Evolutionary conservation across 2,888 invertebrate species (phyloP).

Genomic region (Eupithecia insigniata): DNA sequence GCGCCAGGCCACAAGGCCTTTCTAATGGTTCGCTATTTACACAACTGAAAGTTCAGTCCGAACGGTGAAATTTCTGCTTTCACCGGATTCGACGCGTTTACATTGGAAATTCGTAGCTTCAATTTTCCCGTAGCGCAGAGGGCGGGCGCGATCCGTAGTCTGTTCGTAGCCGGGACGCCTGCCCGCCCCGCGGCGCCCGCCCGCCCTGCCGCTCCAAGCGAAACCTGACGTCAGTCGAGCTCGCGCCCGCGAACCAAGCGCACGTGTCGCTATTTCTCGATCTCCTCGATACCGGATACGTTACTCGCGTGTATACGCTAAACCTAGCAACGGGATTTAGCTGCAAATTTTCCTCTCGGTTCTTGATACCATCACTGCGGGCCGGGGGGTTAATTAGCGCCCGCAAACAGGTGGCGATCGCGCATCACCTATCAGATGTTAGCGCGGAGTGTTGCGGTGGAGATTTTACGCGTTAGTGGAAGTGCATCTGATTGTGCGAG

Average conservation of each 20-base stretch:
- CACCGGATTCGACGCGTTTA: constrained; percentile 54
- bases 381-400: constrained; percentile 44
- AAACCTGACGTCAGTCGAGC: constrained; percentile 74
- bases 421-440: constrained; percentile 67
- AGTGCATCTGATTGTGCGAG: constrained; percentile 60
- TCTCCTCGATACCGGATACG: constrained; percentile 54
- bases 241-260: constrained; percentile 55
- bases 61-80: constrained; percentile 51
- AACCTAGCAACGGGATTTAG: constrained; percentile 46
- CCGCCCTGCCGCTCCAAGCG: constrained; percentile 49
- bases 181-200: constrained; percentile 56
- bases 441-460: constrained; percentile 62
- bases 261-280: constrained; percentile 47
- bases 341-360: constrained; percentile 28
- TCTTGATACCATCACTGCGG: constrained; percentile 46
- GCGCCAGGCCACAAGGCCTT: constrained; percentile 11
- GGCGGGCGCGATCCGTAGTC: constrained; percentile 73
- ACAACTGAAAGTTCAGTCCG: constrained; percentile 48
- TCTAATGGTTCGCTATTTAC: constrained; percentile 36
- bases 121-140: constrained; percentile 72
- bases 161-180: constrained; percentile 61
- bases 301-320: constrained; percentile 42
- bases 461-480: constrained; percentile 54
- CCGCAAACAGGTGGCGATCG: constrained; percentile 71
- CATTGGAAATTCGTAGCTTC: constrained; percentile 66